phyloP scores from a whole-genome alignment of 1,140 invertebrate species.

The Bombus waltoni region DNA sequence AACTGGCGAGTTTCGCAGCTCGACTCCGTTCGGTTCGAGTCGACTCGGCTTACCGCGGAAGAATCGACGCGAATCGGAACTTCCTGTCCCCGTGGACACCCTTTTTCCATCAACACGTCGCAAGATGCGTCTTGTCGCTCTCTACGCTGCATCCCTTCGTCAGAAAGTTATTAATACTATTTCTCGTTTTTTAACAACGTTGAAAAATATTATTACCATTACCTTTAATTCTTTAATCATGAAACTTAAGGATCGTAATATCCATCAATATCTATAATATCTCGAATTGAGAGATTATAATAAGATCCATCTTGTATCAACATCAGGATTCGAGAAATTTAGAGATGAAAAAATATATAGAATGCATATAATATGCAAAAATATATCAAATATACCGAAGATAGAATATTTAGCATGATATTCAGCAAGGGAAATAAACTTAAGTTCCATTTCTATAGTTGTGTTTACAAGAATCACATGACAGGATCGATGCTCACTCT shows the following conservation, averaged over 20 bases:
- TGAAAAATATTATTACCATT: not conserved
- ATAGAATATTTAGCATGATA: not conserved
- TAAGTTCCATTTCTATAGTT: not conserved
- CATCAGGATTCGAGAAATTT: not conserved
- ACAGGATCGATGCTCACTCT: not conserved
- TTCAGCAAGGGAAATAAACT: not conserved
- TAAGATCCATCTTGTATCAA: not conserved
- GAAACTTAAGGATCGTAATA: not conserved
- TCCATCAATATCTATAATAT: not conserved
- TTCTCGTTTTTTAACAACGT: not conserved
- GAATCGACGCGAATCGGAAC: constrained; percentile 15
- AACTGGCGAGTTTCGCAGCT: not conserved
- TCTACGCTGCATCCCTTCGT: not conserved
- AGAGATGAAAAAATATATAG: too few relatives aligned
- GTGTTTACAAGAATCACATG: not conserved
- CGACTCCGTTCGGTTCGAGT: constrained; percentile 9
- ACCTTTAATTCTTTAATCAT: not conserved
- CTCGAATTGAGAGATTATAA: not conserved
- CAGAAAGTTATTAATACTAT: not conserved
- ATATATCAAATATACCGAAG: not conserved
- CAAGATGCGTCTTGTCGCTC: not conserved
- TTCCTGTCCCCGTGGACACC: constrained; percentile 1
- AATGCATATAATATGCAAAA: too few relatives aligned
- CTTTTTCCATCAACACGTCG: not conserved
- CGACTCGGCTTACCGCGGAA: constrained; percentile 14